phyloP scores from a whole-genome alignment of 2,797 vertebrate genomes.

The Silurus aristotelis region DNA sequence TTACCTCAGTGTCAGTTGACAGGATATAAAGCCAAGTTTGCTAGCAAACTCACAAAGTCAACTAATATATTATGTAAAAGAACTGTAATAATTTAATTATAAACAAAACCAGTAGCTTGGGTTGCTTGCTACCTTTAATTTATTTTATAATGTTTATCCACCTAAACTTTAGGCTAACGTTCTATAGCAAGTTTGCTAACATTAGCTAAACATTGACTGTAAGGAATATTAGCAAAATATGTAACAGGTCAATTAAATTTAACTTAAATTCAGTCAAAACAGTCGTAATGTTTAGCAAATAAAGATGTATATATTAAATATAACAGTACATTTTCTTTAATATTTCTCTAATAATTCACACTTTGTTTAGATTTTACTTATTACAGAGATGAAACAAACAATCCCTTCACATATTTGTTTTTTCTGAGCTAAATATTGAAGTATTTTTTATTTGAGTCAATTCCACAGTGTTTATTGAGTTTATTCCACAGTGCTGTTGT shows the following conservation, averaged over 20 bases:
- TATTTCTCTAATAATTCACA: not conserved
- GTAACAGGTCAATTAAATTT: too few species aligned
- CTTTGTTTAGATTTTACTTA: too few species aligned
- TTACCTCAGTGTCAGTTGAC: not conserved
- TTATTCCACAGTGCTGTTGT: too few species aligned
- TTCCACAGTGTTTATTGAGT: too few species aligned
- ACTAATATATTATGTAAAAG: not conserved
- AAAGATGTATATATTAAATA: not conserved
- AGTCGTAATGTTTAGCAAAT: not conserved
- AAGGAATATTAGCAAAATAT: not conserved
- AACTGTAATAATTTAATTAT: not conserved
- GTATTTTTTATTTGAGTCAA: too few species aligned
- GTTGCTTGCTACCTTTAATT: not conserved
- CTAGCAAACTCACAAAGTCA: not conserved
- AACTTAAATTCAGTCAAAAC: not conserved
- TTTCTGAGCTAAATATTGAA: not conserved
- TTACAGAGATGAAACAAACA: too few species aligned
- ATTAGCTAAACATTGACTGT: not conserved
- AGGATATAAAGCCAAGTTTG: not conserved
- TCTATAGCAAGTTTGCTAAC: not conserved
- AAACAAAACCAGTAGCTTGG: not conserved
- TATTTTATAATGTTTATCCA: not conserved
- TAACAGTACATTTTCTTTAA: not conserved
- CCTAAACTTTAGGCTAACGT: not conserved
- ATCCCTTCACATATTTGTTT: too few species aligned